Conservation (phyloP, 2,888 invertebrate species). For the Subacronicta megacephala region DNA sequence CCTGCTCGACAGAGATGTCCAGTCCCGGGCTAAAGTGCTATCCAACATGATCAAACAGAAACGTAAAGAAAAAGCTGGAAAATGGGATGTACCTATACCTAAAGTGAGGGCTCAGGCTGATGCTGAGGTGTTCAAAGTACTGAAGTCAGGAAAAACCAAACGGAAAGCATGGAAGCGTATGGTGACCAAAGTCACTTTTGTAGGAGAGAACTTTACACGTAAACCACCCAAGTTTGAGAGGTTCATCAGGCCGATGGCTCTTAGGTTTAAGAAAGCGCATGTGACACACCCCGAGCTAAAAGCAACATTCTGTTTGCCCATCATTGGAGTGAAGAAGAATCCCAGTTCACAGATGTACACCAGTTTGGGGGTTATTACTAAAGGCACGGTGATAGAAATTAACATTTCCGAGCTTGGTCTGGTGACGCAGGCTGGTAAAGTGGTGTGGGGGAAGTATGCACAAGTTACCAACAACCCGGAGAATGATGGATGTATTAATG, state of each 20-base stretch:
- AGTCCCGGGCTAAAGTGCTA: conserved; percentile 97
- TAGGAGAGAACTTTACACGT: conserved; percentile 99
- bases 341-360: conserved; percentile 99
- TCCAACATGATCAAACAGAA: conserved; percentile 99
- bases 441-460: conserved; percentile 99
- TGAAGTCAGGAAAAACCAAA: conserved; percentile 97
- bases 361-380: conserved; percentile 98
- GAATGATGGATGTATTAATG: conserved; percentile 99
- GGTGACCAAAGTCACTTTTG: conserved; percentile 99
- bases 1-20: conserved; percentile 98
- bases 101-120: conserved; percentile 99
- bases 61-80: conserved; percentile 99
- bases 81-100: conserved; percentile 99
- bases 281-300: conserved; percentile 99
- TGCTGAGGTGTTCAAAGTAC: conserved; percentile 98
- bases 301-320: conserved; percentile 98
- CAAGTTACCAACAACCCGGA: conserved; percentile 99
- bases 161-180: conserved; percentile 99
- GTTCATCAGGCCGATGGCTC: conserved; percentile 99
- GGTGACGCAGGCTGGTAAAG: conserved; percentile 99
- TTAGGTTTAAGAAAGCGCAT: conserved; percentile 99
- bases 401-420: conserved; percentile 99
- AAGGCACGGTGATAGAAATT: conserved; percentile 99
- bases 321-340: conserved; percentile 99
- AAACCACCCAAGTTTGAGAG: conserved; percentile 99